These are phyloP conservation scores for Platyrinchus mystaceus DNA, from an alignment of 2,797 vertebrate species.

Conservation along the genomic window DNA sequence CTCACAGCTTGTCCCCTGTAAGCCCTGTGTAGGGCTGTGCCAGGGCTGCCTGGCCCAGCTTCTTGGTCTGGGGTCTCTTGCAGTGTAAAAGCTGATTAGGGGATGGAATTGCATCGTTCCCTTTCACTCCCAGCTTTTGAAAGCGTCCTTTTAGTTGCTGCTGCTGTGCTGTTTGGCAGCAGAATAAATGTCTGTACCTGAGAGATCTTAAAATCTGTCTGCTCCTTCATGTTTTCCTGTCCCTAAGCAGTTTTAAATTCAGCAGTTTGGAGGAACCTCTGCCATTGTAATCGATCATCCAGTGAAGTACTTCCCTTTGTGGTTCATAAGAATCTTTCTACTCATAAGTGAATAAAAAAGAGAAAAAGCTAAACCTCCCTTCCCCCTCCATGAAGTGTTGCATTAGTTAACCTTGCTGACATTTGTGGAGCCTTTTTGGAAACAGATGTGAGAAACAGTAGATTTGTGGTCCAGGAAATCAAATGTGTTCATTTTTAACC, in stretches of 20 bases:
- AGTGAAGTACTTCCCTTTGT: neutral
- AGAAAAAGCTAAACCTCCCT: neutral
- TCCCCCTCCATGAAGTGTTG: neutral
- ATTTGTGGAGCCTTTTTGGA: neutral
- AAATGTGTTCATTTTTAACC: neutral
- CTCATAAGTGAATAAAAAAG: neutral
- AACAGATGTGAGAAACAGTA: neutral
- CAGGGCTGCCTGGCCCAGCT: neutral
- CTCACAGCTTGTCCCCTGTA: neutral
- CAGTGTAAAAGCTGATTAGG: neutral
- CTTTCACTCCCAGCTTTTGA: neutral
- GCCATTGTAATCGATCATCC: neutral
- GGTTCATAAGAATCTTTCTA: neutral
- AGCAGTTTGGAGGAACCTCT: neutral
- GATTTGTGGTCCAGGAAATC: neutral
- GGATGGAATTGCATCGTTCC: neutral
- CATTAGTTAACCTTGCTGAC: neutral
- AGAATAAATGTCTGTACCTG: neutral
- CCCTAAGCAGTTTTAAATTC: neutral
- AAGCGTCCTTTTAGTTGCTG: neutral
- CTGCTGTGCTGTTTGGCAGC: neutral
- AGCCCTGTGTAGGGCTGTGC: neutral
- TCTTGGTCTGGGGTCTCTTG: neutral
- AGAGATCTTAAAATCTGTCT: neutral
- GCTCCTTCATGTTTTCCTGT: neutral